These are phyloP conservation scores for Lacanobia wlatinum DNA, from an alignment of 2,888 invertebrate species.

Conservation along the genomic window DNA sequence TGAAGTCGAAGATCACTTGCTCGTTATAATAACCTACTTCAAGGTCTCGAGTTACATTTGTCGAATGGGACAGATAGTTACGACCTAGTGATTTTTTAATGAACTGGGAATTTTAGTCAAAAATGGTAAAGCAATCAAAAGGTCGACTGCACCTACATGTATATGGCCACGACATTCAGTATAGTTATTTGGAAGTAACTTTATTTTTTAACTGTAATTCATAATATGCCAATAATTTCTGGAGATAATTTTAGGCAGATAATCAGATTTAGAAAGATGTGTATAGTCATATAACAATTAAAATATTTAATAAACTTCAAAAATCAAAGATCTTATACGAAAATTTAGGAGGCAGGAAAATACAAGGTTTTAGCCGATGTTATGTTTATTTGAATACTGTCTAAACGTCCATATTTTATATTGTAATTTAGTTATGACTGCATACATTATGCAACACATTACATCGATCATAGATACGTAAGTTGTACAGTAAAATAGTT, in stretches of 20 bases:
- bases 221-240: constrained; percentile 34
- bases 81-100: background rate
- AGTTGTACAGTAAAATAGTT: constrained; percentile 85
- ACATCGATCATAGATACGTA: constrained; percentile 77
- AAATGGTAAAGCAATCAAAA: constrained; percentile 9
- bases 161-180: constrained; percentile 21
- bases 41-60: background rate
- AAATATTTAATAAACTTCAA: constrained; percentile 4
- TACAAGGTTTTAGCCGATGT: constrained; percentile 43
- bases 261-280: constrained; percentile 23
- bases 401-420: constrained; percentile 52
- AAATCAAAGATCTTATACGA: constrained; percentile 28
- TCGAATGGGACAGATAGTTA: background rate
- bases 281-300: background rate
- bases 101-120: background rate
- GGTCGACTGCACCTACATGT: constrained; percentile 12
- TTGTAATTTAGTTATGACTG: constrained; percentile 46
- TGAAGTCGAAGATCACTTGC: constrained; percentile 2
- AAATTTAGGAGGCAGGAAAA: constrained; percentile 30
- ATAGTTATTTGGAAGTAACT: constrained; percentile 28
- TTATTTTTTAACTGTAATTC: constrained; percentile 35
- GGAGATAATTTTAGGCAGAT: constrained; percentile 19
- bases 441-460: constrained; percentile 55
- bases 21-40: too few relatives aligned
- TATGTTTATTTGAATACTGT: constrained; percentile 46